Conservation (phyloP, 2,113 vertebrate genomes). For the Lophius piscatorius region DNA sequence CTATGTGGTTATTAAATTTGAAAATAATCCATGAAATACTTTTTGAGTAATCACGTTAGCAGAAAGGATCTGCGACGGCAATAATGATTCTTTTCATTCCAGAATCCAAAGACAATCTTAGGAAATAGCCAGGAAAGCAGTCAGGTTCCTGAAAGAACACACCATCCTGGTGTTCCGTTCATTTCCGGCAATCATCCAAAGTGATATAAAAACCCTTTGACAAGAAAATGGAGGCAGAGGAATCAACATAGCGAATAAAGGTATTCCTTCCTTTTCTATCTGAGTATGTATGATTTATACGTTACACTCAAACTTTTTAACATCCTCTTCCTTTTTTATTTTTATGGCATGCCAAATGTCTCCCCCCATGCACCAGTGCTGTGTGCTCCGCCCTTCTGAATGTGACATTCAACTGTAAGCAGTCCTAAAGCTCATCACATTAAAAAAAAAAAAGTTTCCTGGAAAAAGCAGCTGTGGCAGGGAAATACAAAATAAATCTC, state of each 20-base stretch:
- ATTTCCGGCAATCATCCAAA: slow-evolving; percentile 13
- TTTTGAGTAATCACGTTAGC: too few relatives aligned
- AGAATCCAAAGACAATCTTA: slow-evolving; percentile 1
- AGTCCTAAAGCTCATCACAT: slow-evolving; percentile 60
- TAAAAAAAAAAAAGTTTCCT: slow-evolving; percentile 59
- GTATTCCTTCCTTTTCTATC: slow-evolving; percentile 15
- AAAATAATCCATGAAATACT: too few relatives aligned
- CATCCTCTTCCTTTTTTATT: slow-evolving; percentile 36
- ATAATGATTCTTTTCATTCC: not conserved
- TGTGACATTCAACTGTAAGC: slow-evolving; percentile 60
- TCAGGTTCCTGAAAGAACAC: slow-evolving; percentile 1
- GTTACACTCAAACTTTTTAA: slow-evolving; percentile 34
- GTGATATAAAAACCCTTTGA: slow-evolving; percentile 25
- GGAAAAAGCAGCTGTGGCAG: slow-evolving; percentile 62
- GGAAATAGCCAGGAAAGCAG: not conserved
- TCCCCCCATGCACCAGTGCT: slow-evolving; percentile 17
- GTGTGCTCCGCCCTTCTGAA: slow-evolving; percentile 46
- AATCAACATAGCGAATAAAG: slow-evolving; percentile 32
- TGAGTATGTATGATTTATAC: slow-evolving; percentile 27
- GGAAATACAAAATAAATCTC: slow-evolving; percentile 78
- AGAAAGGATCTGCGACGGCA: too few relatives aligned
- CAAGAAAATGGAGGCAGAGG: slow-evolving; percentile 15
- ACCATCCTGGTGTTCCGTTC: not conserved
- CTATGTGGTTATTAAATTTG: too few relatives aligned
- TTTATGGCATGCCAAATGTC: slow-evolving; percentile 39